These are phyloP conservation scores for Stylophora pistillata DNA, from an alignment of 64 coral and sea anemone genomes.

Conservation along the genomic window DNA sequence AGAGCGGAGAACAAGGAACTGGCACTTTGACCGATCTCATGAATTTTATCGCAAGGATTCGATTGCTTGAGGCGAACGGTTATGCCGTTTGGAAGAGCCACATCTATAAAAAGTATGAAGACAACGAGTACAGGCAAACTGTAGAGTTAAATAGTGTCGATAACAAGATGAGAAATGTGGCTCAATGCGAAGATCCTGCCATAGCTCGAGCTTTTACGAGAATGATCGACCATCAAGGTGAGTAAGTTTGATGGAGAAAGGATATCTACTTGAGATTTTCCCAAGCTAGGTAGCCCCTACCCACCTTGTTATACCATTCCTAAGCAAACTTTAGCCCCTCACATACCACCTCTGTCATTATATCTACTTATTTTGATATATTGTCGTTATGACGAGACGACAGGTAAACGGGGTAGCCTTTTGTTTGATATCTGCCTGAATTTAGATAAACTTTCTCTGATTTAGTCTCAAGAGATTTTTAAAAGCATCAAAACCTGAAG, in stretches of 20 bases:
- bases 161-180: not conserved
- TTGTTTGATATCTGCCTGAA: too few species aligned
- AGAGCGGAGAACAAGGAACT: slow-evolving; percentile 14
- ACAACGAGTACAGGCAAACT: not conserved
- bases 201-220: slow-evolving; percentile 18
- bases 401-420: too few species aligned
- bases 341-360: too few species aligned
- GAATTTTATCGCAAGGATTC: slow-evolving; percentile 8
- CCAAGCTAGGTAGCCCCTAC: too few species aligned
- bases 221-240: slow-evolving; percentile 33
- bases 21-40: not conserved
- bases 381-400: too few species aligned
- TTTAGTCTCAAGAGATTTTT: too few species aligned
- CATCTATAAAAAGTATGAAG: slow-evolving; percentile 5
- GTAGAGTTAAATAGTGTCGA: slow-evolving; percentile 2
- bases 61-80: not conserved
- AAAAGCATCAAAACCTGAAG: too few species aligned
- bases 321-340: too few species aligned
- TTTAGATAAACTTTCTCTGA: too few species aligned
- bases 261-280: too few species aligned
- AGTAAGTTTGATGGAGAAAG: not conserved
- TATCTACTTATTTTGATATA: too few species aligned
- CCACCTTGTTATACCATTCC: too few species aligned
- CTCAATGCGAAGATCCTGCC: not conserved
- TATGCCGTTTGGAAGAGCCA: slow-evolving; percentile 16